phyloP scores from a whole-genome alignment of 2,888 invertebrate genomes.

The Antheraea yamamai region DNA sequence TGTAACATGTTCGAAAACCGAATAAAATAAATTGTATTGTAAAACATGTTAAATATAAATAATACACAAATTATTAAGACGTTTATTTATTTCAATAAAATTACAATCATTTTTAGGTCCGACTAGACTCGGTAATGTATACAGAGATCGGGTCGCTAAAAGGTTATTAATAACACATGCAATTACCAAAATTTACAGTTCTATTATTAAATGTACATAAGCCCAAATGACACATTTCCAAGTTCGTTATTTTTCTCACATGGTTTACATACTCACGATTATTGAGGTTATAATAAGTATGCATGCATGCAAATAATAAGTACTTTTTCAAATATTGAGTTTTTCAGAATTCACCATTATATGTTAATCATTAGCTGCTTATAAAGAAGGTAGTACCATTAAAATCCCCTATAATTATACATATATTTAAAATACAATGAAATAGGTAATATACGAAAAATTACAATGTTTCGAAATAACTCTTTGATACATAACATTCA shows the following conservation, averaged over 20 bases:
- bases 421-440: not conserved
- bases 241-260: not conserved
- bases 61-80: constrained; percentile 1
- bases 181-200: not conserved
- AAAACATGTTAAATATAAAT: not conserved
- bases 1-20: not conserved
- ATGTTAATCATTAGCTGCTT: not conserved
- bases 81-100: constrained; percentile 2
- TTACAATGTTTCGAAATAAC: not conserved
- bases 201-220: not conserved
- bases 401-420: not conserved
- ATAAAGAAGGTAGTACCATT: not conserved
- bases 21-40: not conserved
- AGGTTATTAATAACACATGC: not conserved
- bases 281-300: not conserved
- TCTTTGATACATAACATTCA: not conserved
- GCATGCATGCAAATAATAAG: not conserved
- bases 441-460: not conserved
- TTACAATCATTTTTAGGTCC: not conserved
- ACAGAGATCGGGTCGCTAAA: not conserved
- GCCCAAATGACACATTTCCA: not conserved
- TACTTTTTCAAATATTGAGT: not conserved
- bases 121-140: not conserved
- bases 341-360: not conserved
- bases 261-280: not conserved